A percentile compares a stretch with the other conserved stretches of the same genome.
Evolutionary conservation across 1,140 invertebrate species (phyloP).

Genomic region (Drosophila pallidifrons): DNA sequence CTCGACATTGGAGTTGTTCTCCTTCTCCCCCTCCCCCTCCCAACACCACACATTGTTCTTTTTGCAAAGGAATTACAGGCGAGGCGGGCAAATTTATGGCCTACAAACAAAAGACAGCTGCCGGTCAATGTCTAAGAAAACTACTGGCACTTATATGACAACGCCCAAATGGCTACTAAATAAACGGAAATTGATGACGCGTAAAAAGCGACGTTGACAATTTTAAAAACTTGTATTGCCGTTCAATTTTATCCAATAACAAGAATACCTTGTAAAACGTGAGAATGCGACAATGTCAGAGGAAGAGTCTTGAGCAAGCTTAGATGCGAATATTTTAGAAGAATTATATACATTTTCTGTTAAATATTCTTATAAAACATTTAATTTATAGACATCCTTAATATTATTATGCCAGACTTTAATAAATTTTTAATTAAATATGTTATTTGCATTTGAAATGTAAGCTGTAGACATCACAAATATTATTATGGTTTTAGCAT

Average conservation of each 20-base stretch:
- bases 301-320: no score
- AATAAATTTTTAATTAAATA: no score
- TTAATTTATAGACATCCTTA: no score
- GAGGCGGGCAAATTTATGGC: conserved; percentile 64
- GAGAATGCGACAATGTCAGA: background rate
- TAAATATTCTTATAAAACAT: no score
- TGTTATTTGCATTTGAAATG: no score
- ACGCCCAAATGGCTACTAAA: conserved; percentile 69
- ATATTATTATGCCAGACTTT: no score
- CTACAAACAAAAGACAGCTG: conserved; percentile 78
- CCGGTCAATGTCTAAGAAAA: conserved; percentile 58
- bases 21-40: no score
- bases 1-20: conserved; percentile 18
- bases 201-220: conserved; percentile 78
- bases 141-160: conserved; percentile 38
- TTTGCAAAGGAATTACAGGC: background rate
- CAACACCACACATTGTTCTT: background rate
- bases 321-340: no score
- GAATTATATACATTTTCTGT: no score
- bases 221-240: conserved; percentile 72
- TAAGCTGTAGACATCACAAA: no score
- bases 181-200: conserved; percentile 80
- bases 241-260: conserved; percentile 16
- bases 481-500: no score
- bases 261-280: conserved; percentile 9